A percentile compares a stretch with the other conserved stretches of the same genome.
Evolutionary conservation across 2,113 vertebrate genomes (phyloP).

Genomic region (Elephas maximus): DNA sequence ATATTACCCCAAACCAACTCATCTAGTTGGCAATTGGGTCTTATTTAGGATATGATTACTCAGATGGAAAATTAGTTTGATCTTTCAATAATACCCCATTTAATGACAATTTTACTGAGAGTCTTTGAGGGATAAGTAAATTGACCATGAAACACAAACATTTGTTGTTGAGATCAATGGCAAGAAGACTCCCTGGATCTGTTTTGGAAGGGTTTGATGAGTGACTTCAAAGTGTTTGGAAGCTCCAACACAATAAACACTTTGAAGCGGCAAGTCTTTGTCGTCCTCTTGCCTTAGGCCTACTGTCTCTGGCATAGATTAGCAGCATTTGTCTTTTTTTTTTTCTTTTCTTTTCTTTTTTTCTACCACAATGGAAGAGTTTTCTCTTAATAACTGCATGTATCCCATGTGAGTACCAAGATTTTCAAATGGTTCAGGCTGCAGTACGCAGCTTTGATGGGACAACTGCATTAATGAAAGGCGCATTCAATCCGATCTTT

Average conservation of each 20-base stretch:
- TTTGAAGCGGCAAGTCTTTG: slow-evolving; percentile 78
- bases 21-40: background rate
- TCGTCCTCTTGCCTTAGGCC: slow-evolving; percentile 80
- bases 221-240: slow-evolving; percentile 73
- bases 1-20: background rate
- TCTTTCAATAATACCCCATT: slow-evolving; percentile 56
- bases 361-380: slow-evolving; percentile 65
- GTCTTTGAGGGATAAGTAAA: slow-evolving; percentile 71
- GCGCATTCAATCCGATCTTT: background rate
- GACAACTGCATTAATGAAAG: slow-evolving; percentile 71
- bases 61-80: slow-evolving; percentile 71
- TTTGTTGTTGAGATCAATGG: slow-evolving; percentile 78
- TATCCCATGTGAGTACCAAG: slow-evolving; percentile 69
- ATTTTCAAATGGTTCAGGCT: slow-evolving; percentile 73
- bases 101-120: slow-evolving; percentile 47
- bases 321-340: slow-evolving; percentile 59
- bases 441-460: slow-evolving; percentile 1
- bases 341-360: background rate
- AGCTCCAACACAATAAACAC: slow-evolving; percentile 75
- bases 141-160: slow-evolving; percentile 73
- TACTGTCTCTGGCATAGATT: slow-evolving; percentile 81
- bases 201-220: slow-evolving; percentile 80
- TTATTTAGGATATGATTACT: slow-evolving; percentile 3
- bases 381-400: slow-evolving; percentile 74
- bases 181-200: slow-evolving; percentile 59